These are phyloP conservation scores for Pollimyrus isidori DNA, from an alignment of 2,113 vertebrate species.

Conservation along the genomic window DNA sequence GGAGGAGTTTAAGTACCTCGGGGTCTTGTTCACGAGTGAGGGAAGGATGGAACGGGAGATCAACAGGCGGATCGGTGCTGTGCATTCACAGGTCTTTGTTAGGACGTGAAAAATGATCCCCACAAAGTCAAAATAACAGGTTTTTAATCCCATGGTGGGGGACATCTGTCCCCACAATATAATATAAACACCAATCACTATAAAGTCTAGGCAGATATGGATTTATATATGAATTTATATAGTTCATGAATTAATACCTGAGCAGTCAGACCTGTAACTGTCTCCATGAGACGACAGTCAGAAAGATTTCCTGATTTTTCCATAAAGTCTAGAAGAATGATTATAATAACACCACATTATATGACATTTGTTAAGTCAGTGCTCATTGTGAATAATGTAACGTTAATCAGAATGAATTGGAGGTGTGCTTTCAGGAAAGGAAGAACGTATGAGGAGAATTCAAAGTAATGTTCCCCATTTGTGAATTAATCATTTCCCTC, in stretches of 20 bases:
- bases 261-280: not conserved
- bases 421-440: constrained; percentile 4
- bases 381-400: constrained; percentile 4
- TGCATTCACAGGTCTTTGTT: no score
- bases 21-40: no score
- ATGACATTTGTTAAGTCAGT: not conserved
- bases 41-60: no score
- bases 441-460: not conserved
- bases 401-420: not conserved
- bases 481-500: not conserved
- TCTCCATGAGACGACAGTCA: not conserved
- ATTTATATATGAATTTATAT: not conserved
- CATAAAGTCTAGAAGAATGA: not conserved
- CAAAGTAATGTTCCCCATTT: not conserved
- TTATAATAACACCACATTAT: not conserved
- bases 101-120: no score
- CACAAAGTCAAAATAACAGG: no score
- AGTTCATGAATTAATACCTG: not conserved
- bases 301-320: not conserved
- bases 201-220: not conserved
- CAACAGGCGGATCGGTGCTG: no score
- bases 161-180: no score
- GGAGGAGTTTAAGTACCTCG: no score
- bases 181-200: not conserved
- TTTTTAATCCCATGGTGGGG: no score